Conservation (phyloP, 2,797 vertebrate species). For the Leucoraja ocellata region DNA sequence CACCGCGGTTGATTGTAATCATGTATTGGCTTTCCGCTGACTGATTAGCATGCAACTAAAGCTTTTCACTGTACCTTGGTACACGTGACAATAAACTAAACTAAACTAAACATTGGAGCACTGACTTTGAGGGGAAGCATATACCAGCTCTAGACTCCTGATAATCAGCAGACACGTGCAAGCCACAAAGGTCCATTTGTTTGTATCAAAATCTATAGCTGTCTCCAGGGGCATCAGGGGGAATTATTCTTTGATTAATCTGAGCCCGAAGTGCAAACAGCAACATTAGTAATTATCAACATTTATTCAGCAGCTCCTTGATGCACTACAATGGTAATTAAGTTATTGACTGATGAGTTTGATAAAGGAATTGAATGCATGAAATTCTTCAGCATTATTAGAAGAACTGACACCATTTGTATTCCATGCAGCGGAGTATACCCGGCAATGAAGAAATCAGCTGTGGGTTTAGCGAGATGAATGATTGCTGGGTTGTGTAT, state of each 20-base stretch:
- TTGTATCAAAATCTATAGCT: background rate
- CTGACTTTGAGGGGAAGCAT: background rate
- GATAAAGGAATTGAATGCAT: background rate
- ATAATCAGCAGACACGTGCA: background rate
- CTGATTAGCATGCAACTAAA: no score
- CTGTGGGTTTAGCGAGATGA: background rate
- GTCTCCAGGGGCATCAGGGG: no score
- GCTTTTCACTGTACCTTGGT: no score
- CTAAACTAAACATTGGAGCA: background rate
- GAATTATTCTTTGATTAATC: background rate
- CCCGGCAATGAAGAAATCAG: background rate
- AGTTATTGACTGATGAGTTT: conserved; percentile 11
- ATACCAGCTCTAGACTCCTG: background rate
- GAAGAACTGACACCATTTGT: background rate
- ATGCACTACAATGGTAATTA: background rate
- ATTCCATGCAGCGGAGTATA: background rate
- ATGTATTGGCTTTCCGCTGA: no score
- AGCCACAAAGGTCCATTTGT: background rate
- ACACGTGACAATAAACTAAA: no score
- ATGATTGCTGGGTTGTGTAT: background rate
- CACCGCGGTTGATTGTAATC: no score
- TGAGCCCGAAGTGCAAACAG: background rate
- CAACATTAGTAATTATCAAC: conserved; percentile 11
- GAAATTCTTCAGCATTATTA: background rate
- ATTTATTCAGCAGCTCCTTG: conserved; percentile 12